Base-by-base conservation (phyloP, 2,797 vertebrate species). In the Euthynnus affinis region DNA sequence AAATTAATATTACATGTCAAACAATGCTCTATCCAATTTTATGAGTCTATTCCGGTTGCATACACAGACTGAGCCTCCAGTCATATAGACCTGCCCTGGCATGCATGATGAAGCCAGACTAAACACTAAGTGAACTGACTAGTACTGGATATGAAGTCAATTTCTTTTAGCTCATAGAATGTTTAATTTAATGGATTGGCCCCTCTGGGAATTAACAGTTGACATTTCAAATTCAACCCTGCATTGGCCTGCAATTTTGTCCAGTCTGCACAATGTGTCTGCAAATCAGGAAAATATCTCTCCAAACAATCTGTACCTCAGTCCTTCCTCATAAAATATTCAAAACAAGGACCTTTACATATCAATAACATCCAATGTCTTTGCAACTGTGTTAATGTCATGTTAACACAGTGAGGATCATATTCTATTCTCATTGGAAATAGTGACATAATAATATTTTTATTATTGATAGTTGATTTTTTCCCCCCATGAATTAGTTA, bases 1-100 rank as follows among this genome's bases (percentile, higher is more conserved):
- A 61, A 77, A 80, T 86, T 90, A 74, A 88, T 87, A 86, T 80
- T 86, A 57, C 18, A 81, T 72, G 83, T 87, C 81, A 85, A 86
- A 87, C 90, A 84, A 82, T 58, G 79, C 80, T 71, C 62, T 3
- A 51, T 75, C 52, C 29, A 57, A 2, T 83, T 88, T 85, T 82
- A 83, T 78, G 68, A 32, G 60, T 68, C 63, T 77, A 23, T 76
- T 87, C 64, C 9, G 25, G 76, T 77, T 62, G 62, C 71, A 62
- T 64, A 44, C 22, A 9, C 52, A 37, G 70, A 48, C 72, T 29
- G 64, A 84, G 80, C 83, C 81, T 73, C 20, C 58, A 51, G 87
- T 64, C 61, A 37, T 59, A 61, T 17, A 66, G 77, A 83, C 87
- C 46, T 83, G 87, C 62, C 58, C 76, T 17, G 59, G 57, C 86